Evolutionary conservation across 2,113 vertebrate genomes (phyloP).

Genomic region (Leuciscus idus): DNA sequence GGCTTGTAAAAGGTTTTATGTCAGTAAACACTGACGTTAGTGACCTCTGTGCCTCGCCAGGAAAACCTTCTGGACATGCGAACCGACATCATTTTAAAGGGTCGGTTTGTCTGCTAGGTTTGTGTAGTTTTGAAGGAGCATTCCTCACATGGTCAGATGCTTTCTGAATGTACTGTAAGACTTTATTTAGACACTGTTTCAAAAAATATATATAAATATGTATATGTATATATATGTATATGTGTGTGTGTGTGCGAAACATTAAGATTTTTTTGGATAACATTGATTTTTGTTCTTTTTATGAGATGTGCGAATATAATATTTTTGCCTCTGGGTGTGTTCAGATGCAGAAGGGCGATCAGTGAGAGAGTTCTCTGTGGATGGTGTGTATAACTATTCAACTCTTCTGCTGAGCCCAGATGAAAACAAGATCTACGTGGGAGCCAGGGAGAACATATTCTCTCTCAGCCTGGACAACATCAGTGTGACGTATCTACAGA

Average conservation of each 20-base stretch:
- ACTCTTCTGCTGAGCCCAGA: constrained; percentile 85
- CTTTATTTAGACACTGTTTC: neutral
- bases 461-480: constrained; percentile 82
- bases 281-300: neutral
- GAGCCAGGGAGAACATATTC: constrained; percentile 85
- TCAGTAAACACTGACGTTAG: neutral
- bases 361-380: constrained; percentile 75
- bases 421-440: constrained; percentile 82
- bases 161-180: neutral
- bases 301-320: neutral
- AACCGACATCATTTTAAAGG: neutral
- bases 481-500: constrained; percentile 69
- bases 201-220: too few relatives aligned
- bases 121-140: neutral
- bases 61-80: constrained; percentile 10
- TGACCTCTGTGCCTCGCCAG: constrained; percentile 9
- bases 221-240: neutral
- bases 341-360: constrained; percentile 78
- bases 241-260: neutral
- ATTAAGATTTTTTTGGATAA: neutral
- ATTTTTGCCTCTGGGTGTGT: constrained; percentile 38
- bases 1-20: neutral
- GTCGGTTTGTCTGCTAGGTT: neutral
- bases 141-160: neutral
- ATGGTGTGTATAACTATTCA: constrained; percentile 82